Evolutionary conservation across 1,140 invertebrate genomes (phyloP).

Genomic region (Temnothorax curvispinosus): DNA sequence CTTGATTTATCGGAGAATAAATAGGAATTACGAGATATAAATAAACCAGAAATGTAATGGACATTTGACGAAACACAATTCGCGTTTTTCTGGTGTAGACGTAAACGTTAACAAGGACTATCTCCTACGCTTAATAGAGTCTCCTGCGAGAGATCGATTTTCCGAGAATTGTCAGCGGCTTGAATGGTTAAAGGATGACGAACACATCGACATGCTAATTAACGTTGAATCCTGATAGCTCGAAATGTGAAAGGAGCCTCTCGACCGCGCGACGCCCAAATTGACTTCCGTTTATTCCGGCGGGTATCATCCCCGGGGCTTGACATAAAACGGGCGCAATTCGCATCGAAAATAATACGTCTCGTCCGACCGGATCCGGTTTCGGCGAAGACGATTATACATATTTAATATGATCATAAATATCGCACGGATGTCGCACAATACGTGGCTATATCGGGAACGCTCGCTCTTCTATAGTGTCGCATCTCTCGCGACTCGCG

Average conservation of each 20-base stretch:
- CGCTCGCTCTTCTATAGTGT: background rate
- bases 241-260: constrained; percentile 2
- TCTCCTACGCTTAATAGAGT: background rate
- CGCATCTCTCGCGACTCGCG: background rate
- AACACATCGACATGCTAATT: constrained; percentile 43
- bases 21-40: background rate
- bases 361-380: background rate
- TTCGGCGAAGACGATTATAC: constrained; percentile 7
- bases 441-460: constrained; percentile 5
- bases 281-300: constrained; percentile 29
- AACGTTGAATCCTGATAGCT: constrained; percentile 21
- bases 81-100: background rate
- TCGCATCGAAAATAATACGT: constrained; percentile 37
- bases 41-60: background rate
- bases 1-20: background rate
- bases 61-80: background rate
- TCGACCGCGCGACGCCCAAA: background rate
- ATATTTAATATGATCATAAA: constrained; percentile 17
- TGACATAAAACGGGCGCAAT: constrained; percentile 29
- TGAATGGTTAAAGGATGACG: constrained; percentile 26
- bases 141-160: constrained; percentile 4
- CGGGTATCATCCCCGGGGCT: background rate
- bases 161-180: constrained; percentile 1
- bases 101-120: background rate
- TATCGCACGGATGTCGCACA: background rate